phyloP scores from a whole-genome alignment of 2,113 vertebrate species.

The Trichechus manatus region DNA sequence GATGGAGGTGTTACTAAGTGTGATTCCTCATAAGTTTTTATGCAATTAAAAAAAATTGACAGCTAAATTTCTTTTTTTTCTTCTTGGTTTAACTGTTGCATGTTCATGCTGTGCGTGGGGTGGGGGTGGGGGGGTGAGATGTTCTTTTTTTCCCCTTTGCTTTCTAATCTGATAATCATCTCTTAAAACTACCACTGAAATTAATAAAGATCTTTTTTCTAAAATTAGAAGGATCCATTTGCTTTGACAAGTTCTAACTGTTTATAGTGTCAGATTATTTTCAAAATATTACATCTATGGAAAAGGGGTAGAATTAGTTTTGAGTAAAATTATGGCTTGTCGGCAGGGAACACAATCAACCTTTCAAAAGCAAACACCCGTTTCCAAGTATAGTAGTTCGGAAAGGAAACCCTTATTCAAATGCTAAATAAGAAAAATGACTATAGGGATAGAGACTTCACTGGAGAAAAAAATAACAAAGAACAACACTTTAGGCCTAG shows the following conservation, averaged over 20 bases:
- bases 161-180: constrained; percentile 69
- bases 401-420: constrained; percentile 83
- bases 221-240: constrained; percentile 85
- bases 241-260: constrained; percentile 83
- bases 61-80: background rate
- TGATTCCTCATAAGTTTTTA: background rate
- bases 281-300: constrained; percentile 84
- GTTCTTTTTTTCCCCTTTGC: constrained; percentile 3
- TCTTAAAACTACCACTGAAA: constrained; percentile 73
- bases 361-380: constrained; percentile 84
- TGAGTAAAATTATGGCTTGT: constrained; percentile 83
- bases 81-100: constrained; percentile 46
- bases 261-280: constrained; percentile 85
- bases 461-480: constrained; percentile 63
- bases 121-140: background rate
- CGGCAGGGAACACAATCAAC: constrained; percentile 81
- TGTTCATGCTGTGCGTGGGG: background rate
- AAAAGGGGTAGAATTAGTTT: constrained; percentile 82
- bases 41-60: background rate
- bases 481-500: constrained; percentile 49
- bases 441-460: constrained; percentile 68
- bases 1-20: background rate
- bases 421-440: constrained; percentile 81
- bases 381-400: constrained; percentile 81
- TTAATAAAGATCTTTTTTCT: constrained; percentile 82